phyloP scores from a whole-genome alignment of 2,113 vertebrate species.

The Anhinga rufa region DNA sequence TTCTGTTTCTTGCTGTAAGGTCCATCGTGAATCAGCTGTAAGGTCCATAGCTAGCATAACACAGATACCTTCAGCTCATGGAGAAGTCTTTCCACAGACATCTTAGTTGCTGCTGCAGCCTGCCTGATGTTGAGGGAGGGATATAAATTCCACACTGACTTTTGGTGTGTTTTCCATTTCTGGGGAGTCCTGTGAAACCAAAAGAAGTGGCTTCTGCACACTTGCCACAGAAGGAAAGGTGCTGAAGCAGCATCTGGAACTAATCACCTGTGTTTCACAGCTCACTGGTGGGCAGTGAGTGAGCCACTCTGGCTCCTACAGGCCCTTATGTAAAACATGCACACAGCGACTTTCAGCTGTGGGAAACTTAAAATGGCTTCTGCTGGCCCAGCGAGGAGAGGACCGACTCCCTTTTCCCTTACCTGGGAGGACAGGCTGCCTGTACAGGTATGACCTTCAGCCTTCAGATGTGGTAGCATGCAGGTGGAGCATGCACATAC shows the following conservation, averaged over 20 bases:
- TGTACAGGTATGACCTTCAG: neutral
- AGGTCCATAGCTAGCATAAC: neutral
- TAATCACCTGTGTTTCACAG: constrained; percentile 34
- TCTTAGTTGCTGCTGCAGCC: neutral
- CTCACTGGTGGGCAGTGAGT: constrained; percentile 18
- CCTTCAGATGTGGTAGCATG: constrained; percentile 8
- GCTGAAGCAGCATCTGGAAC: constrained; percentile 35
- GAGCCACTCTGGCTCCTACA: neutral
- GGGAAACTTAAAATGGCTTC: neutral
- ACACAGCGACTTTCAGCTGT: neutral
- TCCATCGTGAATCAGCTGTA: neutral
- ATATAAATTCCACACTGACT: neutral
- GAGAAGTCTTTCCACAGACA: neutral
- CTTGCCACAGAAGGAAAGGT: neutral
- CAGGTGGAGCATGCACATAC: neutral
- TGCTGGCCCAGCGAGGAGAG: neutral
- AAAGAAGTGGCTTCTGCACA: neutral
- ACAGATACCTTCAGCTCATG: neutral
- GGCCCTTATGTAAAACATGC: neutral
- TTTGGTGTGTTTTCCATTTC: constrained; percentile 3
- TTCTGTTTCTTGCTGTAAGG: neutral
- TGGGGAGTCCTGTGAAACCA: neutral
- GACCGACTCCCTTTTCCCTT: neutral
- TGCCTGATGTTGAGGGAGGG: neutral
- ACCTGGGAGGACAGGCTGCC: neutral